Evolutionary conservation across 1,140 invertebrate species (phyloP), one percentile per base, ranked within the genome.

Genomic region (Micrasema minimum): DNA sequence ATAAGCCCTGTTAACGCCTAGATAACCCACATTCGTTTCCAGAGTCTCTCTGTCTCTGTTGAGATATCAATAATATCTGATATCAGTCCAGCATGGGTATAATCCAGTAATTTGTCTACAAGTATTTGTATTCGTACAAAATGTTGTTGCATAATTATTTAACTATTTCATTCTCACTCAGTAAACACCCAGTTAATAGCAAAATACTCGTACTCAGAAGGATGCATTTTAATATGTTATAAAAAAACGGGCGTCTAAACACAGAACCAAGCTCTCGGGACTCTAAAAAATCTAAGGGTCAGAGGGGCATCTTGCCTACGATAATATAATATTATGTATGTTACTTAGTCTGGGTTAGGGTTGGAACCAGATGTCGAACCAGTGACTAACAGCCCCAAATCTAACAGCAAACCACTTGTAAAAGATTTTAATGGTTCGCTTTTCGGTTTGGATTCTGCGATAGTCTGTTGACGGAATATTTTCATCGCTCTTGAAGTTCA

Each of bases 151-250:
- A 31, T 31, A 4, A 31, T 4, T 31, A 4, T 4, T 31, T 31
- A 31, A 31, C 7, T 31, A 31, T 12, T 14, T 45, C 2, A 45
- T 14, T 45, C 38, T 11, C 38, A 22, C 1, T 48, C 31, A 11
- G 11, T n/a, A 20, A 64, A 46, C 23, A 64, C 59, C 59, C 59
- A 1, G 43, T 14, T 46, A 10, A 45, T 46, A 64, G 2, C 7
- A 64, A 64, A 46, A 64, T 41, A 64, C 59, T 64, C 43, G n/a
- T 64, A 64, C 23, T 18, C 59, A 64, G 59, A 62, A 62, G 41
- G 59, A 64, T 16, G 59, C 23, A 22, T n/a, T 64, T 38, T 35
- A 43, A 38, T 59, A 59, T 59, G 3, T 6, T 46, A 20, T 48
- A 64, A 64, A 64, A n/a, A 64, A 64, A 64, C 41, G 1, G 43